Evolutionary conservation across 1,140 invertebrate genomes (phyloP).

Genomic region (Phymastichus coffea): DNA sequence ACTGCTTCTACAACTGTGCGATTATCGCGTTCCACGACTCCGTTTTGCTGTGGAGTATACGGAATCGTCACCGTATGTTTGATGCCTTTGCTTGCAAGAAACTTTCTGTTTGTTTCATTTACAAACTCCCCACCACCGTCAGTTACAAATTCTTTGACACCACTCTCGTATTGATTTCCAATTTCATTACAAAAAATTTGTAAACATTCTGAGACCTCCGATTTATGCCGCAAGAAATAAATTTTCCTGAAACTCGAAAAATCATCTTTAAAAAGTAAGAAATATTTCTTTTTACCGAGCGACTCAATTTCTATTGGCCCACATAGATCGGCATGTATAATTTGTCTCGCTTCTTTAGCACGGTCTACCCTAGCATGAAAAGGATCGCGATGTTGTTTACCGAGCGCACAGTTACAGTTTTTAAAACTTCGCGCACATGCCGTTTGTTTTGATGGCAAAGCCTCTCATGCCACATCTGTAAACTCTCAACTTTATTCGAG

Average conservation of each 20-base stretch:
- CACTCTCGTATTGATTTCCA: background rate
- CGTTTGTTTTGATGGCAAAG: background rate
- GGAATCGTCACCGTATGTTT: background rate
- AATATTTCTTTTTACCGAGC: background rate
- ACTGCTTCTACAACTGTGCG: background rate
- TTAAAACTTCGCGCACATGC: background rate
- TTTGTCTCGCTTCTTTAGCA: background rate
- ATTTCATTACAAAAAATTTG: background rate
- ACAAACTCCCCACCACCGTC: background rate
- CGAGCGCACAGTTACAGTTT: background rate
- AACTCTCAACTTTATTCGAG: background rate
- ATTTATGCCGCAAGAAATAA: background rate
- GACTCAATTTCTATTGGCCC: slow-evolving; percentile 6
- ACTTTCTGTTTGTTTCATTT: background rate
- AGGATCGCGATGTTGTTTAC: background rate
- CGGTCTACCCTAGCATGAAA: background rate
- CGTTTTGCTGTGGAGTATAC: background rate
- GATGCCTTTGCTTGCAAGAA: background rate
- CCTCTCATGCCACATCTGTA: background rate
- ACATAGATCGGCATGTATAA: slow-evolving; percentile 9
- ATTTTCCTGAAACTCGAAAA: background rate
- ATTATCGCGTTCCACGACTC: background rate
- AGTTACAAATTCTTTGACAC: background rate
- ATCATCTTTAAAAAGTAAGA: background rate
- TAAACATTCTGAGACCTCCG: background rate